Conservation (phyloP, 2,888 invertebrate genomes). For the Phortica okadai region DNA sequence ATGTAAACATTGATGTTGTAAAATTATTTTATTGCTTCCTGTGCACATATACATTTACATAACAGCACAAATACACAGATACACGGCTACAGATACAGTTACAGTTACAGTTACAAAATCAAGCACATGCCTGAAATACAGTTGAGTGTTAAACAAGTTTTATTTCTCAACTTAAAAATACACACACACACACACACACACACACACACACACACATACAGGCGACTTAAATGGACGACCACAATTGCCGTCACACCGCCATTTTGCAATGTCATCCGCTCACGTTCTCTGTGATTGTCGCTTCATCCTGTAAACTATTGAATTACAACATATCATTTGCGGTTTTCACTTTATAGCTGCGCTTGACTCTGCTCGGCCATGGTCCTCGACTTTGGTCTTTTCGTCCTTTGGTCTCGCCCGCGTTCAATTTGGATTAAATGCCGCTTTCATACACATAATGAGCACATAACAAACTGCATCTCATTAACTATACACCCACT, state of each 20-base stretch:
- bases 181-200: neutral
- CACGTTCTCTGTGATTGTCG: too few relatives aligned
- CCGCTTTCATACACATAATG: too few relatives aligned
- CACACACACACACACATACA: neutral
- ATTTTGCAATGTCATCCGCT: too few relatives aligned
- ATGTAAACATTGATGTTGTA: constrained; percentile 62
- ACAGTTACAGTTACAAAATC: neutral
- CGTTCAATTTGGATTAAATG: too few relatives aligned
- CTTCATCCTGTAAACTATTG: too few relatives aligned
- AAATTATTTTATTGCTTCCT: constrained; percentile 68
- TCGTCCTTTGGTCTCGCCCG: too few relatives aligned
- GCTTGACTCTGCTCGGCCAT: too few relatives aligned
- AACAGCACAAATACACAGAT: neutral
- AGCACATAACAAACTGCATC: too few relatives aligned
- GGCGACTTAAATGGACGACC: neutral
- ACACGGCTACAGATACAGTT: neutral
- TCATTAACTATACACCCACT: too few relatives aligned
- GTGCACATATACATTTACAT: constrained; percentile 8
- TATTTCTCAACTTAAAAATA: neutral
- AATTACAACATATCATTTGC: too few relatives aligned
- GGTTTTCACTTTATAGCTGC: too few relatives aligned
- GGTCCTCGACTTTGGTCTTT: too few relatives aligned
- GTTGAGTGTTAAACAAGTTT: constrained; percentile 27
- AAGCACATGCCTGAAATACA: constrained; percentile 7
- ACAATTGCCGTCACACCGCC: neutral